Base-by-base conservation (phyloP, 1,140 invertebrate species). In the Ceratina japonica region DNA sequence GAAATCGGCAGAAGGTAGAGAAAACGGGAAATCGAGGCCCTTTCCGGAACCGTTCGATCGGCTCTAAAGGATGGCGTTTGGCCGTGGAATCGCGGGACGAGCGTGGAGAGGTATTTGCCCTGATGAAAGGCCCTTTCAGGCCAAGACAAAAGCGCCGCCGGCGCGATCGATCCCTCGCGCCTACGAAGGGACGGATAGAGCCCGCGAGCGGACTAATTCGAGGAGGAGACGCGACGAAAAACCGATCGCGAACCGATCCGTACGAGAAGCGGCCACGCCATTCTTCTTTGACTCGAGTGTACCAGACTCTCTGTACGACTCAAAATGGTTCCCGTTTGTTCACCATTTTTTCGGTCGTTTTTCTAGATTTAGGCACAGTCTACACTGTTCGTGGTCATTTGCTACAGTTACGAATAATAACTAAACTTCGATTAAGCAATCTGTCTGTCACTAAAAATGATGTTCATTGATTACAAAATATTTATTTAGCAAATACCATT, bases 61-160 rank as follows among this genome's bases (percentile, higher is more conserved):
- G 8, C 37, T 44, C 37, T 8, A 44, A 44, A 44, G 27, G 13
- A 37, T 18, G 18, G 64, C 75, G 44, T 62, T 51, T 62, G 37
- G 62, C 71, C 31, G 66, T 70, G 72, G 73, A 64, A 76, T 74
- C 64, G 52, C 20, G 44, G 68, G 76, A 68, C 77, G 74, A 80
- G 72, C 71, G 73, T 61, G 72, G 63, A 70, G 63, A 66, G 79
- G 78, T 80, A 76, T 84, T 84, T 80, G 82, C 66, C 76, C 68
- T 54, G 82, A 76, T 80, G 62, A 84, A 80, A 73, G 69, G 78
- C 64, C 82, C 63, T 80, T 84, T 84, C 83, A 76, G 59, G 31
- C 20, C 65, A 73, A 84, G 82, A 84, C 83, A 84, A 84, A 84
- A 84, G 83, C 82, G 78, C 61, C 52, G 61, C 61, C 68, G 74